Percentiles rank a stretch among this genome's conserved stretches.
Evolutionary conservation across 2,888 invertebrate species (phyloP).

Genomic region (Omphaloscelis lunosa): DNA sequence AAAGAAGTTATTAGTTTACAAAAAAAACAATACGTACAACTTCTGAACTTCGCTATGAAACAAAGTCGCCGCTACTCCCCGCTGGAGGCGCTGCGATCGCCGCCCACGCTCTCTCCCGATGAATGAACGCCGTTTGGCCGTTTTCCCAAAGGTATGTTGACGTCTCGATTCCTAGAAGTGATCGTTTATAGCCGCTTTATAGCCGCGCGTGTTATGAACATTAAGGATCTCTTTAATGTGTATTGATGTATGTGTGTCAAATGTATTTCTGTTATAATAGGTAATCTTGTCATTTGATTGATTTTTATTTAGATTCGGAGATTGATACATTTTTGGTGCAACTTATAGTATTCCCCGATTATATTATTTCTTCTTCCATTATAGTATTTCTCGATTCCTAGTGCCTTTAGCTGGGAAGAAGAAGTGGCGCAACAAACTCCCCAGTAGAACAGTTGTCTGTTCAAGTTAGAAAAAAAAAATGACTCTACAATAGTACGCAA

Average conservation of each 20-base stretch:
- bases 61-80: conserved; percentile 84
- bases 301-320: conserved; percentile 40
- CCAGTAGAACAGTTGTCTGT: too few relatives aligned
- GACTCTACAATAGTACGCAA: too few relatives aligned
- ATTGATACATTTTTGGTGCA: conserved; percentile 1
- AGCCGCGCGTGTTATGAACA: conserved; percentile 49
- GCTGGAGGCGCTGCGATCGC: conserved; percentile 77
- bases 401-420: too few relatives aligned
- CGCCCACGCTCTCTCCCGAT: conserved; percentile 70
- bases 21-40: not conserved
- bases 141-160: conserved; percentile 67
- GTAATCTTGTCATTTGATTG: conserved; percentile 55
- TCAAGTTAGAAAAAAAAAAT: too few relatives aligned
- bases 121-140: conserved; percentile 74
- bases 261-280: conserved; percentile 44
- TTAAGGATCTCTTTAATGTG: conserved; percentile 59
- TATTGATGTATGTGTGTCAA: conserved; percentile 57
- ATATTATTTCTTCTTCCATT: too few relatives aligned
- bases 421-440: too few relatives aligned
- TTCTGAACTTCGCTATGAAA: conserved; percentile 59
- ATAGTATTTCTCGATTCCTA: too few relatives aligned
- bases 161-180: conserved; percentile 71
- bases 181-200: conserved; percentile 65
- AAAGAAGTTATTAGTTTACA: not conserved
- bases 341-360: too few relatives aligned